A percentile compares a stretch with the other conserved stretches of the same genome.
Evolutionary conservation across 2,113 vertebrate species (phyloP).

Genomic region (Indri indri): DNA sequence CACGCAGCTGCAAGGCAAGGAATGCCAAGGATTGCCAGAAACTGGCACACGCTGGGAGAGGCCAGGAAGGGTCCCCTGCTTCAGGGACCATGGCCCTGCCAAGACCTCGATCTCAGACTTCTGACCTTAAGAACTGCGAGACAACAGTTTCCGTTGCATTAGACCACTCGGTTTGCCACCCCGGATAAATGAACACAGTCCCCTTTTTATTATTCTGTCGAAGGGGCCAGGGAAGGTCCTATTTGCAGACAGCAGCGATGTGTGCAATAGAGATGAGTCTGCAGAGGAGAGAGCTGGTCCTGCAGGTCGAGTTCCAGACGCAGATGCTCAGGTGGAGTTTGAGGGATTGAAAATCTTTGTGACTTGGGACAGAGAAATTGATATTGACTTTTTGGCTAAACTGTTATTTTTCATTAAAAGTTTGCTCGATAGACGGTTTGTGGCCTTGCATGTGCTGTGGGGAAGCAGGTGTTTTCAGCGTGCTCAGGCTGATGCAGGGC

Average conservation of each 20-base stretch:
- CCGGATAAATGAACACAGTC: not conserved
- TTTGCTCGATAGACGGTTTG: not conserved
- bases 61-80: too few relatives aligned
- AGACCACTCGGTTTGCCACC: not conserved
- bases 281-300: not conserved
- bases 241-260: too few relatives aligned
- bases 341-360: not conserved
- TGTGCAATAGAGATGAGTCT: not conserved
- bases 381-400: not conserved
- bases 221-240: not conserved
- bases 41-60: not conserved
- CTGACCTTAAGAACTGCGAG: not conserved
- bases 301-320: not conserved
- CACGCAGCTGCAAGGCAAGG: not conserved
- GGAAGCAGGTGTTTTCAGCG: not conserved
- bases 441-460: not conserved
- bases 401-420: not conserved
- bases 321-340: not conserved
- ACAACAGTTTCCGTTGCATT: not conserved
- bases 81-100: too few relatives aligned
- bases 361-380: not conserved
- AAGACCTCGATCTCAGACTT: not conserved
- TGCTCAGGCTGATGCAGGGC: accelerated
- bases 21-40: not conserved
- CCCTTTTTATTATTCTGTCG: too few relatives aligned